Base-by-base conservation (phyloP, 2,797 vertebrate genomes). In the Salarias fasciatus region DNA sequence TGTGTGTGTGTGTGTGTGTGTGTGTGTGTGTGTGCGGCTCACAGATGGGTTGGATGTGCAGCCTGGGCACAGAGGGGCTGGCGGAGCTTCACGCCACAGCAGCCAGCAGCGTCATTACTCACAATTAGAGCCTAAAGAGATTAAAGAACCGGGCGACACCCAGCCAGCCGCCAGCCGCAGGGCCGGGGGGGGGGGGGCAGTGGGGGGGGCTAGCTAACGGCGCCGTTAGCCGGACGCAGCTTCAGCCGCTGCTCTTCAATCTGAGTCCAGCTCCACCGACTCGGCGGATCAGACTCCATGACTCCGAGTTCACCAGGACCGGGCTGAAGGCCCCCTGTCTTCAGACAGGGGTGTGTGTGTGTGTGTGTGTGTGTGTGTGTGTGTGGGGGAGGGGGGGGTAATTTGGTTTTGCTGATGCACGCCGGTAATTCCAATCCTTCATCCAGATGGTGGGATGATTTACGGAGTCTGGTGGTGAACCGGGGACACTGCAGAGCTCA, bases 31-130 rank as follows among this genome's bases (percentile, higher is more conserved):
- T 66, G 69, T 67, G 79, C 42, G 51, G 67, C 76, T 84, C 84
- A 87, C 91, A 92, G 91, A 92, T 92, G 91, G 90, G 70, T 63
- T 68, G 74, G 89, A 89, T 91, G 87, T 87, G 85, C 85, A 76
- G 82, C 28, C 67, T 86, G 77, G 80, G 82, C 80, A 85, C 82
- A 70, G 82, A 82, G 80, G 62, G 80, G 70, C 63, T 83, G 80
- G 77, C 82, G 63, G 88, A 80, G 75, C 78, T 65, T 72, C 83
- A 58, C 75, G 67, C 79, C 77, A 55, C 77, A 75, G 83, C 79
- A 84, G 72, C 83, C 82, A 83, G 87, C 77, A 69, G 76, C 72
- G 47, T 83, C 75, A 88, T 91, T 88, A 85, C 86, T 90, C 85
- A 86, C 87, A 90, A 90, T 91, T 89, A 89, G 69, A 81, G 56